Conservation (phyloP, 2,797 vertebrate species). For the Neosalanx taihuensis region DNA sequence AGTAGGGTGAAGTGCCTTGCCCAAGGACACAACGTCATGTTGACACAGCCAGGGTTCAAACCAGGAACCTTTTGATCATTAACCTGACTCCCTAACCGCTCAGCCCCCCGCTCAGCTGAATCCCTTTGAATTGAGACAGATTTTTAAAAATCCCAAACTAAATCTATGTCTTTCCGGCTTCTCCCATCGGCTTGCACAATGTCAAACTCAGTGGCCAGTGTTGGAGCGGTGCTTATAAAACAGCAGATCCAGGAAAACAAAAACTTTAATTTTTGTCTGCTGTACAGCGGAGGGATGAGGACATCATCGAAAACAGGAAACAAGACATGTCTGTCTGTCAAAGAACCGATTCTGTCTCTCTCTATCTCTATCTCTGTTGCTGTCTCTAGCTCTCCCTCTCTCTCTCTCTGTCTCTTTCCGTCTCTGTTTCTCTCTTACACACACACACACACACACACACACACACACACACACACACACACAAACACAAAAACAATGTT, state of each 20-base stretch:
- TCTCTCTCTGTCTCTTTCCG: neutral
- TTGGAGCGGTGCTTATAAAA: constrained; percentile 51
- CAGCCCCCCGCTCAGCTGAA: too few species aligned
- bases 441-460: neutral
- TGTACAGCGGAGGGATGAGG: constrained; percentile 56
- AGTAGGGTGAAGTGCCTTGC: too few species aligned
- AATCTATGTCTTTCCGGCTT: constrained; percentile 2
- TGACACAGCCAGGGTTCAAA: too few species aligned
- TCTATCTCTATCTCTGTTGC: neutral
- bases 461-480: constrained; percentile 15
- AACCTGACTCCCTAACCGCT: too few species aligned
- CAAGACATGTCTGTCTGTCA: constrained; percentile 47
- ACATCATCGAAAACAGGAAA: constrained; percentile 50
- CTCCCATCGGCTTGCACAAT: constrained; percentile 34
- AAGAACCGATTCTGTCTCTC: constrained; percentile 41
- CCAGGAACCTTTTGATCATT: too few species aligned
- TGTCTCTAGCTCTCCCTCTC: constrained; percentile 14
- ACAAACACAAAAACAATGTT: constrained; percentile 26
- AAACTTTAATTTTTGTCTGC: constrained; percentile 43
- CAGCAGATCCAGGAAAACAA: constrained; percentile 53
- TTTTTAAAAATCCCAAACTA: neutral
- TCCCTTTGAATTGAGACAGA: neutral
- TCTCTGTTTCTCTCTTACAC: neutral
- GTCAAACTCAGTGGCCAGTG: constrained; percentile 49
- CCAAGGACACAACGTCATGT: too few species aligned